Conservation (phyloP, 2,888 invertebrate genomes). For the Rotaria sp. region DNA sequence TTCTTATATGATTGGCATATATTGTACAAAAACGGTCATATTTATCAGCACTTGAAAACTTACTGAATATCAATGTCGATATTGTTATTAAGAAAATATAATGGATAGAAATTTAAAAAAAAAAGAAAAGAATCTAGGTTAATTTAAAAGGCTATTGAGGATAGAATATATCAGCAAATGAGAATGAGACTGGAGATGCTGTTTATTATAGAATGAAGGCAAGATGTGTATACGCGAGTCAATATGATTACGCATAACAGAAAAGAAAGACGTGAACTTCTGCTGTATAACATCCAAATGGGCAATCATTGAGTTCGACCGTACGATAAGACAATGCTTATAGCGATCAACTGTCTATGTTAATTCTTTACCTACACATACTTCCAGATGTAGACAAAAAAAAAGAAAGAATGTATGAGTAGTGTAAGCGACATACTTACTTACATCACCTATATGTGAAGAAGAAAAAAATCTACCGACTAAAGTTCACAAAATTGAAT, state of each 20-base stretch:
- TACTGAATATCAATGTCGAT: neutral
- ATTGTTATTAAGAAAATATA: neutral
- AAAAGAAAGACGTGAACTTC: neutral
- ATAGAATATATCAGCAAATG: neutral
- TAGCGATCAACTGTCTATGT: neutral
- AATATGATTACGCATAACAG: neutral
- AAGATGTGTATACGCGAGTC: neutral
- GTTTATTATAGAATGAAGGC: neutral
- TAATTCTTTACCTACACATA: neutral
- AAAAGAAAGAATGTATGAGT: neutral
- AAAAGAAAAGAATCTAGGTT: neutral
- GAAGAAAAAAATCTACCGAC: neutral
- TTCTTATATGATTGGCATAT: neutral
- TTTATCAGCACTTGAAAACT: neutral
- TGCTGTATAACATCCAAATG: slow-evolving; percentile 10
- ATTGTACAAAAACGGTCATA: neutral
- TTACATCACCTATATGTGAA: neutral
- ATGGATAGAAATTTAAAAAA: neutral
- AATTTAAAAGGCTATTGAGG: neutral
- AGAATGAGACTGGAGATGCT: neutral
- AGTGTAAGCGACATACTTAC: neutral
- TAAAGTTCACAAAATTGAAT: slow-evolving; percentile 9
- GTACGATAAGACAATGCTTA: neutral
- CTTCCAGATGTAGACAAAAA: slow-evolving; percentile 12
- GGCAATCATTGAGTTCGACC: neutral